Conservation (phyloP, 1,140 invertebrate genomes). For the Fopius arisanus region DNA sequence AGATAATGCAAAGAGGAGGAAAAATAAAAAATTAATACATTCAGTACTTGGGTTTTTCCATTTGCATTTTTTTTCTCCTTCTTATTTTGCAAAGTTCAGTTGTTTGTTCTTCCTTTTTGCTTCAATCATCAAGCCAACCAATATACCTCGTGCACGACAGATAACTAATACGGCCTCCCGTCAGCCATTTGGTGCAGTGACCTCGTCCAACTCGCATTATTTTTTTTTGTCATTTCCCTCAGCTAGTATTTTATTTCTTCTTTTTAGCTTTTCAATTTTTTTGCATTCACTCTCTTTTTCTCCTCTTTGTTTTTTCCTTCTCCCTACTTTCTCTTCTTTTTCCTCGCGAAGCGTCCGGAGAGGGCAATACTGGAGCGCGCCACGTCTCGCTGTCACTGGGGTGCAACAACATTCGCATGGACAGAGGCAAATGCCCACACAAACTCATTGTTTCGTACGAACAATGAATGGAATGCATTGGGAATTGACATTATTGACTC, state of each 20-base stretch:
- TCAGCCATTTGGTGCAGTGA: constrained; percentile 3
- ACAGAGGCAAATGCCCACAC: not conserved
- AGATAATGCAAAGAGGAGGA: not conserved
- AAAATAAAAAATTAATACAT: constrained; percentile 3
- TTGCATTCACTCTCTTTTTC: not conserved
- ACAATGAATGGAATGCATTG: constrained; percentile 2
- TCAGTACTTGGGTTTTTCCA: not conserved
- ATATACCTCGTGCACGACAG: not conserved
- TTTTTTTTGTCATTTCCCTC: not conserved
- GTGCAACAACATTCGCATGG: not conserved
- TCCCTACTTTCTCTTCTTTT: not conserved
- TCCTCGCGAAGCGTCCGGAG: not conserved
- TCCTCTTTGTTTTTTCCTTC: not conserved
- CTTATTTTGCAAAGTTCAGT: not conserved
- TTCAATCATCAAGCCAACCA: not conserved
- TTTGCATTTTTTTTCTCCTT: not conserved
- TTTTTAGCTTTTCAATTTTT: not conserved
- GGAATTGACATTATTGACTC: constrained; percentile 3
- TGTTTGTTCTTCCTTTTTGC: not conserved
- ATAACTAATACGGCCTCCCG: not conserved
- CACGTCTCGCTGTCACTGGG: not conserved
- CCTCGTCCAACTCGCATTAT: not conserved
- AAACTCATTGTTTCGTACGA: not conserved
- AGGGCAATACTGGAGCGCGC: not conserved
- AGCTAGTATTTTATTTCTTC: constrained; percentile 3